Evolutionary conservation across 2,113 vertebrate species (phyloP).

Genomic region (Vulpes vulpes): DNA sequence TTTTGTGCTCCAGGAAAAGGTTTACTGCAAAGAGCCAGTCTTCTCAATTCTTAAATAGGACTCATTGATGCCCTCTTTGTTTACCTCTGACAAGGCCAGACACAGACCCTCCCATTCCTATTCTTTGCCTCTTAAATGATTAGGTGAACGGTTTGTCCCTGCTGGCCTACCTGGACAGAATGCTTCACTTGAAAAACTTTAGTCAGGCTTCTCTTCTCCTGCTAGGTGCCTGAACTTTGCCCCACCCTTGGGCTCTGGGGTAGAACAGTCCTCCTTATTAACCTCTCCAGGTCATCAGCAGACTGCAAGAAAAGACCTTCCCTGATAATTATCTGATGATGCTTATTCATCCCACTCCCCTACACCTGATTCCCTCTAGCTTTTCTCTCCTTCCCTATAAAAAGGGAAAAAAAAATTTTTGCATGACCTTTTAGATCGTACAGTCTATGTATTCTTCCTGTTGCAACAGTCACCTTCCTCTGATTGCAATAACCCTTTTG

Average conservation of each 20-base stretch:
- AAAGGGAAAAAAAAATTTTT: background rate
- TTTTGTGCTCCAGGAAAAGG: background rate
- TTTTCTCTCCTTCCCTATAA: background rate
- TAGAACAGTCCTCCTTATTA: background rate
- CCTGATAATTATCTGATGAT: background rate
- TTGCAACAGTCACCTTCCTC: background rate
- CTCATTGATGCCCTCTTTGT: background rate
- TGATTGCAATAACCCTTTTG: background rate
- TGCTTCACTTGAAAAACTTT: background rate
- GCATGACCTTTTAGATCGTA: background rate
- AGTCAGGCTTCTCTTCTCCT: background rate
- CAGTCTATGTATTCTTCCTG: background rate
- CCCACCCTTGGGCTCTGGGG: background rate
- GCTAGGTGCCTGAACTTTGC: background rate
- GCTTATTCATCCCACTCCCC: background rate
- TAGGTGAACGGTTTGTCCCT: background rate
- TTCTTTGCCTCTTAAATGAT: conserved; percentile 1
- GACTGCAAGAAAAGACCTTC: background rate
- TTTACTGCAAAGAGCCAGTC: background rate
- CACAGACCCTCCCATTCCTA: background rate
- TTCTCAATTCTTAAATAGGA: background rate
- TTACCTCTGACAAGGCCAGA: background rate
- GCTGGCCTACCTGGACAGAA: background rate
- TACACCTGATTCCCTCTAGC: background rate
- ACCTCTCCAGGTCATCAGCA: background rate